Evolutionary conservation across 2,888 invertebrate genomes (phyloP).

Genomic region (Tetropium fuscum): DNA sequence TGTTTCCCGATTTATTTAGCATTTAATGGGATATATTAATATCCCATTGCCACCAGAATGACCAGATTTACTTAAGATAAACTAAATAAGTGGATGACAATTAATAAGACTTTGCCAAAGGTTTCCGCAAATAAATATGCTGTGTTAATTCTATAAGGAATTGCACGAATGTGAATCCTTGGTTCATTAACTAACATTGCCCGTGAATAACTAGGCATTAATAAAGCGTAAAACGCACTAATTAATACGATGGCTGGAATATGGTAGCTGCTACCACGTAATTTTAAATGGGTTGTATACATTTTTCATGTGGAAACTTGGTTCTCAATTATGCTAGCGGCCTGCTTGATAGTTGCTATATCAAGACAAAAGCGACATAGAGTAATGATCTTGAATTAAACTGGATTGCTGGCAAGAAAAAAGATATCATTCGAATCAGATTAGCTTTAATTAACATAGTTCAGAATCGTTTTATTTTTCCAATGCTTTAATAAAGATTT

Average conservation of each 20-base stretch:
- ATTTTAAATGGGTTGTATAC: slow-evolving; percentile 34
- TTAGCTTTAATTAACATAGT: slow-evolving; percentile 56
- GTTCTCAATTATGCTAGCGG: slow-evolving; percentile 49
- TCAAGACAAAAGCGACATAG: slow-evolving; percentile 49
- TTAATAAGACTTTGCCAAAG: neutral
- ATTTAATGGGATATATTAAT: too few relatives aligned
- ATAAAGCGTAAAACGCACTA: slow-evolving; percentile 28
- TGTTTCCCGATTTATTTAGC: too few relatives aligned
- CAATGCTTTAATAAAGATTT: slow-evolving; percentile 28
- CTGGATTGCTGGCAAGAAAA: slow-evolving; percentile 50
- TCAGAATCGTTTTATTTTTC: slow-evolving; percentile 40
- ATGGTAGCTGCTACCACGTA: slow-evolving; percentile 38
- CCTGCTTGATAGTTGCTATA: slow-evolving; percentile 43
- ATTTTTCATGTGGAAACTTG: slow-evolving; percentile 45
- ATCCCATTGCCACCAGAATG: too few relatives aligned
- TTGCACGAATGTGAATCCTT: slow-evolving; percentile 1
- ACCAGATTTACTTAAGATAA: too few relatives aligned
- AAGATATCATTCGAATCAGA: slow-evolving; percentile 54
- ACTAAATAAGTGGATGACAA: neutral
- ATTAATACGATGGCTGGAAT: slow-evolving; percentile 32
- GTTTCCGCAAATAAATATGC: neutral
- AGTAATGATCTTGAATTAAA: slow-evolving; percentile 53
- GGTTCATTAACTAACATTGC: slow-evolving; percentile 21
- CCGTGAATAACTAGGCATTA: slow-evolving; percentile 24
- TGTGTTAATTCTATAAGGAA: slow-evolving; percentile 8